A percentile compares a stretch with the other conserved stretches of the same genome.
These are phyloP conservation scores for Yponomeuta sedellus DNA, from an alignment of 2,888 invertebrate genomes.

Conservation along the genomic window DNA sequence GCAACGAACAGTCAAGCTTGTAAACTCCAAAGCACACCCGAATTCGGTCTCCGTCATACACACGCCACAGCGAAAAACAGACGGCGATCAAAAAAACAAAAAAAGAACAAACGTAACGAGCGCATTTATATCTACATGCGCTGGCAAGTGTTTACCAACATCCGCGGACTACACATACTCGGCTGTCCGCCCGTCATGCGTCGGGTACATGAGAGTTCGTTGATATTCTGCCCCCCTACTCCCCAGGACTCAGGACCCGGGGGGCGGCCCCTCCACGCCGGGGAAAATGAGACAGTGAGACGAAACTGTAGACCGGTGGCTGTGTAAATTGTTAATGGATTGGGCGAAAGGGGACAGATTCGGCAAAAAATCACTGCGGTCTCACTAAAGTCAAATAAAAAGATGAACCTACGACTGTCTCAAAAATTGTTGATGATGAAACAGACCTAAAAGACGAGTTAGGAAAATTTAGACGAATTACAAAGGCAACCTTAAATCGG, in stretches of 20 bases:
- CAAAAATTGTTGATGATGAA: too few species aligned
- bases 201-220: conserved; percentile 70
- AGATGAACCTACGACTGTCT: neutral
- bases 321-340: neutral
- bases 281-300: conserved; percentile 23
- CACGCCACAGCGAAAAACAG: conserved; percentile 15
- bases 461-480: too few species aligned
- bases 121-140: conserved; percentile 19
- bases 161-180: conserved; percentile 41
- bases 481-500: too few species aligned
- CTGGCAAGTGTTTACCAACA: conserved; percentile 72
- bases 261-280: conserved; percentile 23
- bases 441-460: too few species aligned
- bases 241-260: conserved; percentile 21
- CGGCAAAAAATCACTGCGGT: neutral
- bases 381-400: neutral
- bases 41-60: too few species aligned
- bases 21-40: neutral
- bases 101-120: neutral
- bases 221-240: conserved; percentile 56
- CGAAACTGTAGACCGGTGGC: neutral
- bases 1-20: neutral
- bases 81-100: conserved; percentile 14
- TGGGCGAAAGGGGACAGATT: neutral
- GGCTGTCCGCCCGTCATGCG: conserved; percentile 59